Base-by-base conservation (phyloP, 2,797 vertebrate species). In the Knipowitschia caucasica region DNA sequence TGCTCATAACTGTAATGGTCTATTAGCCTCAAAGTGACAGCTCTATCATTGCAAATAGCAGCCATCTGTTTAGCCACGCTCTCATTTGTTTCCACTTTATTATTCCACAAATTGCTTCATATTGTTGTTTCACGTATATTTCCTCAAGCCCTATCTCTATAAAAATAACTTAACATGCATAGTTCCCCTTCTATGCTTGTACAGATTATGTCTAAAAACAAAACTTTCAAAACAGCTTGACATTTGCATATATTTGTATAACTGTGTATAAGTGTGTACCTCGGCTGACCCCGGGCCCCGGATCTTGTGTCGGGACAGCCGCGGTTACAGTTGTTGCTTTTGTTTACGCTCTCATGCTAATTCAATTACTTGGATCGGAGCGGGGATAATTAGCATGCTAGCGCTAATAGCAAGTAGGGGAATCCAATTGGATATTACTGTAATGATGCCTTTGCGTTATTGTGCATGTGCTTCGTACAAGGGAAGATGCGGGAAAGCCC, bases 371-470 rank as follows among this genome's bases (percentile, higher is more conserved):
- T 56, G 43, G 67, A 80, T 79, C 30, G 69, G 69, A 75, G 70
- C 62, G 59, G 53, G 59, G 73, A 44, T 74, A 74, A 81, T 88
- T 80, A 85, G 74, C 75, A 74, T 82, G 69, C 69, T 75, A 80
- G 62, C 61, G 57, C 64, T 78, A 75, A 78, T 76, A 83, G 77
- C 75, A 82, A 84, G 75, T 74, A 11, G 61, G 73, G 75, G 65
- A 78, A 80, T 81, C 73, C 64, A 67, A 79, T 79, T 63, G 73
- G 49, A 62, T 68, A 59, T 89, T 84, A 84, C 67, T 73, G 69
- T 83, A 86, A 85, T 82, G 78, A 80, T 77, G 73, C 64, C 68
- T 56, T 64, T 46, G 62, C 76, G 34, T 26, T 40, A 20, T 18
- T 60, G 64, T 68, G 63, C 71, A 59, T 58, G 66, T 42, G 54